phyloP scores from a whole-genome alignment of 2,888 invertebrate species.

The Cerastis leucographa region DNA sequence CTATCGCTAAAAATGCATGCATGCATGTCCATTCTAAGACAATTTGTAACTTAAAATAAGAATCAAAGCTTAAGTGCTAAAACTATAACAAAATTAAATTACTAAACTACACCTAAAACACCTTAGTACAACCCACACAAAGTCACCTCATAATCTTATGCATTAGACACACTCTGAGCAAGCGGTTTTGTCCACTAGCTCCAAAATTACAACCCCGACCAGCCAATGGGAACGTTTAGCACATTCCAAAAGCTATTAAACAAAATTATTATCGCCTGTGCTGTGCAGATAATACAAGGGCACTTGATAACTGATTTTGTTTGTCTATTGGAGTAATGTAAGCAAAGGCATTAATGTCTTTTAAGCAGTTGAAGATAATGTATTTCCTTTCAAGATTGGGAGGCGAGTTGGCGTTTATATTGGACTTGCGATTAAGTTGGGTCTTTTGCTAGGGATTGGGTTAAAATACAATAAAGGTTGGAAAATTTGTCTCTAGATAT shows the following conservation, averaged over 20 bases:
- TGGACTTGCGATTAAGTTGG: neutral
- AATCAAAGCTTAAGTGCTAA: neutral
- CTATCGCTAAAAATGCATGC: too few species aligned
- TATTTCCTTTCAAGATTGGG: conserved; percentile 14
- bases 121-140: conserved; percentile 28
- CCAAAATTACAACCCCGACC: conserved; percentile 41
- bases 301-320: conserved; percentile 58
- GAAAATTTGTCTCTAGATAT: too few species aligned
- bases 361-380: conserved; percentile 10
- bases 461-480: neutral
- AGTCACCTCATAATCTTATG: conserved; percentile 62
- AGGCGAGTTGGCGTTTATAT: neutral
- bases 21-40: too few species aligned
- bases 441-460: neutral
- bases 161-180: conserved; percentile 68
- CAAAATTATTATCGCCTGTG: conserved; percentile 64
- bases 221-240: conserved; percentile 54
- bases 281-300: conserved; percentile 48
- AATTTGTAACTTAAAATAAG: too few species aligned
- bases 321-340: conserved; percentile 30
- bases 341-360: conserved; percentile 3
- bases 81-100: neutral
- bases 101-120: neutral
- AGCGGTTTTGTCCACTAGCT: conserved; percentile 64
- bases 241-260: conserved; percentile 58